Conservation (phyloP, 1,140 invertebrate genomes). For the Drosophila ohnishii region DNA sequence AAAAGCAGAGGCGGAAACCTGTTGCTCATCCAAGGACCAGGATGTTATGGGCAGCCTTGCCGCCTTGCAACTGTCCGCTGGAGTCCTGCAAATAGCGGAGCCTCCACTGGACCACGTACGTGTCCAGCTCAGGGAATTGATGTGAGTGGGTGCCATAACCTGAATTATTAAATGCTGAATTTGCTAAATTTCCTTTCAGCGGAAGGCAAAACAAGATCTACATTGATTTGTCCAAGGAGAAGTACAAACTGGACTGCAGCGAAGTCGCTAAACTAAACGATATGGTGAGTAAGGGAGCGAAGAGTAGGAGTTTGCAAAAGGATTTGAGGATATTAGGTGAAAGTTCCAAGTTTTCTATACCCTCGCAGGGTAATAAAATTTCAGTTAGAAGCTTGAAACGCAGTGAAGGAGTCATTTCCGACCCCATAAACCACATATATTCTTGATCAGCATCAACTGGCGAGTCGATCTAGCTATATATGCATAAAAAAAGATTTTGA, state of each 20-base stretch:
- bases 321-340: not conserved
- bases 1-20: not conserved
- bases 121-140: slow-evolving; percentile 71
- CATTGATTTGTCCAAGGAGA: slow-evolving; percentile 76
- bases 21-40: slow-evolving; percentile 15
- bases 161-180: not conserved
- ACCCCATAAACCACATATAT: no score
- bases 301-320: not conserved
- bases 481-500: no score
- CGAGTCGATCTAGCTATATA: no score
- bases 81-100: slow-evolving; percentile 66
- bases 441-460: no score
- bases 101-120: slow-evolving; percentile 62
- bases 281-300: slow-evolving; percentile 52
- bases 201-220: slow-evolving; percentile 80
- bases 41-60: slow-evolving; percentile 46
- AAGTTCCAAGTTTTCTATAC: no score
- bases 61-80: slow-evolving; percentile 61
- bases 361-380: no score
- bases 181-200: slow-evolving; percentile 23
- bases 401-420: no score
- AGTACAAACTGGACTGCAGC: slow-evolving; percentile 73
- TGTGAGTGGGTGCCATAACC: slow-evolving; percentile 46
- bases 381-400: no score
- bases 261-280: slow-evolving; percentile 69